These are phyloP conservation scores for Nettapus auritus DNA, from an alignment of 2,113 vertebrate genomes.

Conservation along the genomic window DNA sequence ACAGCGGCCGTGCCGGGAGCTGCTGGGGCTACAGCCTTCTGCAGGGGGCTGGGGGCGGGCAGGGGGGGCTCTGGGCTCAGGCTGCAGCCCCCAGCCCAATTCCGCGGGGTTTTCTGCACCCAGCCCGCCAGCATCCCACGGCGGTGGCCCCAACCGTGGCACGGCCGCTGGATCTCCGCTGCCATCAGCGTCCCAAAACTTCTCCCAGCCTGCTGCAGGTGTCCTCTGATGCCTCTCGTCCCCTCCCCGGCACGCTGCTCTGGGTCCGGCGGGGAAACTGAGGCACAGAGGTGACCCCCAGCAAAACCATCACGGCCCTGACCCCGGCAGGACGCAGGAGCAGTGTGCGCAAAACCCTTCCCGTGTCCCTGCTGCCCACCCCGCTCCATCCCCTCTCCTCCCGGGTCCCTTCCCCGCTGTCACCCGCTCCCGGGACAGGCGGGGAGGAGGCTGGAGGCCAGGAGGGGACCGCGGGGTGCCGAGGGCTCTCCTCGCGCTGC, in stretches of 20 bases:
- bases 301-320: background rate
- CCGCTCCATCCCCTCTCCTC: fast-evolving
- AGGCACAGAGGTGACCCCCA: background rate
- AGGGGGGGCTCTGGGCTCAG: background rate
- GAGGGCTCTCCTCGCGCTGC: background rate
- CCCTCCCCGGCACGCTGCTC: background rate
- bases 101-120: fast-evolving
- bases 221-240: background rate
- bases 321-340: background rate
- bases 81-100: background rate
- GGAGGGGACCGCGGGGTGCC: background rate
- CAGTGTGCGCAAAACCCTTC: background rate
- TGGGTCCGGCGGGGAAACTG: background rate
- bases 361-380: background rate
- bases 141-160: background rate
- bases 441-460: background rate
- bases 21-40: background rate
- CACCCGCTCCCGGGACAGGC: background rate
- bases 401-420: background rate
- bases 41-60: background rate
- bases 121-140: fast-evolving
- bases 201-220: background rate
- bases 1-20: background rate
- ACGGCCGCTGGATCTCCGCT: fast-evolving
- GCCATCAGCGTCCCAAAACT: fast-evolving